Evolutionary conservation across 2,888 invertebrate species (phyloP).

Genomic region (Rutpela maculata): DNA sequence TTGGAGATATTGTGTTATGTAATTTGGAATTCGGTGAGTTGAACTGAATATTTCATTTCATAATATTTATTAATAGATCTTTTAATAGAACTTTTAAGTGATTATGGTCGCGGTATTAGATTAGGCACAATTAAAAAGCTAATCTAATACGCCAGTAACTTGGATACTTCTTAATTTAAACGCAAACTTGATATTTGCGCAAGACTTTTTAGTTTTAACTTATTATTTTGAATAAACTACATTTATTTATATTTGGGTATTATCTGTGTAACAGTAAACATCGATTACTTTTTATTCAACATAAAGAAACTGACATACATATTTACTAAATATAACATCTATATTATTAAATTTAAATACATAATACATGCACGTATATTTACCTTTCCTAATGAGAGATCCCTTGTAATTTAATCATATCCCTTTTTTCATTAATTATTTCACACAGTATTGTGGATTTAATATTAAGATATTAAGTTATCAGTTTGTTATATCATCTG

Average conservation of each 20-base stretch:
- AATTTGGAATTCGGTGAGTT: slow-evolving; percentile 25
- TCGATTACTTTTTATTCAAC: background rate
- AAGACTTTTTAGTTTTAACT: background rate
- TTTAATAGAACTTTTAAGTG: slow-evolving; percentile 7
- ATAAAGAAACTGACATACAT: background rate
- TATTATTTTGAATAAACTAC: background rate
- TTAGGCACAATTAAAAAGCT: background rate
- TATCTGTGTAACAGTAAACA: background rate
- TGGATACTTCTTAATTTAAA: background rate
- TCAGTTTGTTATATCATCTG: background rate
- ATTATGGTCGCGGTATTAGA: background rate
- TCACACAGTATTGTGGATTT: background rate
- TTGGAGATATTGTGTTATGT: slow-evolving; percentile 9
- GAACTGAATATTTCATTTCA: background rate
- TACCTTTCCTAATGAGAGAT: background rate
- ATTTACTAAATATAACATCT: background rate
- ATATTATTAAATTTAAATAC: background rate
- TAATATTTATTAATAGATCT: slow-evolving; percentile 23
- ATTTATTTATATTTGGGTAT: background rate
- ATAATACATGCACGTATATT: background rate
- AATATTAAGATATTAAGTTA: background rate
- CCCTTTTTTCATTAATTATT: background rate
- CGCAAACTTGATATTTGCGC: background rate
- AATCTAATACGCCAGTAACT: background rate
- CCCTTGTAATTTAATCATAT: background rate